Evolutionary conservation across 2,113 vertebrate species (phyloP).

Genomic region (Pygoscelis adeliae): DNA sequence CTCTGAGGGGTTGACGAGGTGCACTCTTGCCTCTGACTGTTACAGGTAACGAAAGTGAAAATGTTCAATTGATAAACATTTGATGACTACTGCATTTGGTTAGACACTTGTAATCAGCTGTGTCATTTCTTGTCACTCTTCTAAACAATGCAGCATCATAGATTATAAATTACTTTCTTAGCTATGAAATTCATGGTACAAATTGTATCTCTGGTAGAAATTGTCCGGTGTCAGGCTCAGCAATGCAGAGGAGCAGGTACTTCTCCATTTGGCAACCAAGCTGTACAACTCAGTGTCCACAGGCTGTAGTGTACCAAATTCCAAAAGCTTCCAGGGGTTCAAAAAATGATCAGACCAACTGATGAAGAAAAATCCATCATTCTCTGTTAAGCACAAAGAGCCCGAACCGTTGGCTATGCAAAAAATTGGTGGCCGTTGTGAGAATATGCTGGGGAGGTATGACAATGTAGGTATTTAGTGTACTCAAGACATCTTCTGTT

Average conservation of each 20-base stretch:
- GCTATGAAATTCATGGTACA: neutral
- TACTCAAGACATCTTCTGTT: neutral
- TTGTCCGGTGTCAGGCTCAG: neutral
- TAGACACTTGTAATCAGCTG: neutral
- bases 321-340: neutral
- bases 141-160: neutral
- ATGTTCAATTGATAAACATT: neutral
- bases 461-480: neutral
- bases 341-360: neutral
- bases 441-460: neutral
- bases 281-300: neutral
- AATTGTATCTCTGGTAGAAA: neutral
- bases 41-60: neutral
- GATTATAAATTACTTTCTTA: neutral
- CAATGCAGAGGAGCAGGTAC: neutral
- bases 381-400: neutral
- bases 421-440: neutral
- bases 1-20: neutral
- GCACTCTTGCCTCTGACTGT: neutral
- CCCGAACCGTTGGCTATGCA: neutral
- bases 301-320: neutral
- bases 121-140: neutral
- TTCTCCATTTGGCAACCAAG: neutral
- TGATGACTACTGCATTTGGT: neutral
- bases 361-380: neutral